phyloP scores from a whole-genome alignment of 1,140 invertebrate species.

The Eueides isabella region DNA sequence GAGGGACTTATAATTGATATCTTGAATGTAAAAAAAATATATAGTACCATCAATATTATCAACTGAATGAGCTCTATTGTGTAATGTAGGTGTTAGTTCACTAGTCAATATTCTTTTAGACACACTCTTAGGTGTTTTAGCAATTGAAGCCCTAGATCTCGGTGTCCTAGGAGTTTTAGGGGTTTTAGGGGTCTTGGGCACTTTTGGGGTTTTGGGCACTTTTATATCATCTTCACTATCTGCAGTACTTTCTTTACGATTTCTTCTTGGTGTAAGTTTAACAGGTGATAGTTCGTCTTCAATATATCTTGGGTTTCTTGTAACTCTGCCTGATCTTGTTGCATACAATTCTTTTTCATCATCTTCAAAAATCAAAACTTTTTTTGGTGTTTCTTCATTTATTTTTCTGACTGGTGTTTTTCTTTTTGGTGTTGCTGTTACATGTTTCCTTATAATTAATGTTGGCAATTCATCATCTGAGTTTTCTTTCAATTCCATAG shows the following conservation, averaged over 20 bases:
- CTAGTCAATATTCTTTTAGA: slow-evolving; percentile 66
- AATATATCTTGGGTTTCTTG: slow-evolving; percentile 52
- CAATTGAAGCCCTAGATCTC: slow-evolving; percentile 40
- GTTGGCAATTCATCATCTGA: slow-evolving; percentile 73
- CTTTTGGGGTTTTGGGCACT: slow-evolving; percentile 46
- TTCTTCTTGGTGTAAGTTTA: slow-evolving; percentile 59
- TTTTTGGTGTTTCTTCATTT: slow-evolving; percentile 65
- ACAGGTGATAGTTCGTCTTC: slow-evolving; percentile 64
- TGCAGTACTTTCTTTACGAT: slow-evolving; percentile 44
- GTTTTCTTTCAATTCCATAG: slow-evolving; percentile 72
- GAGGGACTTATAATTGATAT: too few species aligned
- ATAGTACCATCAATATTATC: slow-evolving; percentile 67
- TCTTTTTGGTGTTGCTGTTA: slow-evolving; percentile 62
- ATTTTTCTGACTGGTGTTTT: slow-evolving; percentile 55
- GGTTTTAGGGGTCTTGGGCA: slow-evolving; percentile 39
- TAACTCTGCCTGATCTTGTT: slow-evolving; percentile 55
- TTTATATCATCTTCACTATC: slow-evolving; percentile 73
- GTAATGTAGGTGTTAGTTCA: slow-evolving; percentile 71
- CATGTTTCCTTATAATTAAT: slow-evolving; percentile 68
- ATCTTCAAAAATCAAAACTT: slow-evolving; percentile 65
- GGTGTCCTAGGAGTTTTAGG: slow-evolving; percentile 58
- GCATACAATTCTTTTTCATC: slow-evolving; percentile 52
- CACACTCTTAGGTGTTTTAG: slow-evolving; percentile 55
- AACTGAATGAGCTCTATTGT: slow-evolving; percentile 66
- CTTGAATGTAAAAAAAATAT: neutral